Base-by-base conservation (phyloP, 1,140 invertebrate species). In the Sminthurinus signatus region DNA sequence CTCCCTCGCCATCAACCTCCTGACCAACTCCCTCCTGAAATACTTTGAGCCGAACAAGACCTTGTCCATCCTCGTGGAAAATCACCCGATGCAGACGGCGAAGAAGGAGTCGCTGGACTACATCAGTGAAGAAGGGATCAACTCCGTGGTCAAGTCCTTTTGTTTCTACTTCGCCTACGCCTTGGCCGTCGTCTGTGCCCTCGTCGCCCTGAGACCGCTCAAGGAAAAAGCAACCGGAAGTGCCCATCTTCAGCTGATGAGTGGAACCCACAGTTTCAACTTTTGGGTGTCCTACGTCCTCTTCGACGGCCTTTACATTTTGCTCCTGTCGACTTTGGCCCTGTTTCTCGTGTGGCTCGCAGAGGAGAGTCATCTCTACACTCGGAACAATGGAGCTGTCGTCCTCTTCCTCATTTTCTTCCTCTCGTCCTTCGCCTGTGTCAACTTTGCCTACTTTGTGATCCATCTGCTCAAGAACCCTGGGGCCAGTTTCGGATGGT, bases 401-500 rank as follows among this genome's bases (percentile, higher is more conserved):
- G 17, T 19, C 2, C 39, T 59, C 28, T 59, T 42, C 25, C 23
- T 59, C 5, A 28, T 59, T 8, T 28, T 59, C 10, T 1, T 36
- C n/a, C 12, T 48, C 10, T 19, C 32, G 1, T 32, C 32, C n/a
- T 19, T 51, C 0, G 29, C 46, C 27, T 50, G 46, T 17, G n/a
- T 61, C 3, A 25, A 43, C 17, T 61, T 50, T 32, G 29, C 46
- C 0, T 61, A 61, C 46, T 61, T 21, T 31, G 1, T 61, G 3
- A 50, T 25, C 23, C 59, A 61, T 8, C 10, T 61, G 25, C 19
- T 48, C 19, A 60, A 60, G 17, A 32, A 48, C n/a, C 32, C 59
- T 0, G 46, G 31, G 4, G 21, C 46, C 15, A 23, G 31, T 46
- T 61, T 51, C n/a, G 21, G 19, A 19, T 61, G 59, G 59, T 61